A percentile compares a stretch with the other conserved stretches of the same genome.
These are phyloP conservation scores for Ceratina australensis DNA, from an alignment of 1,140 invertebrate genomes.

Conservation along the genomic window DNA sequence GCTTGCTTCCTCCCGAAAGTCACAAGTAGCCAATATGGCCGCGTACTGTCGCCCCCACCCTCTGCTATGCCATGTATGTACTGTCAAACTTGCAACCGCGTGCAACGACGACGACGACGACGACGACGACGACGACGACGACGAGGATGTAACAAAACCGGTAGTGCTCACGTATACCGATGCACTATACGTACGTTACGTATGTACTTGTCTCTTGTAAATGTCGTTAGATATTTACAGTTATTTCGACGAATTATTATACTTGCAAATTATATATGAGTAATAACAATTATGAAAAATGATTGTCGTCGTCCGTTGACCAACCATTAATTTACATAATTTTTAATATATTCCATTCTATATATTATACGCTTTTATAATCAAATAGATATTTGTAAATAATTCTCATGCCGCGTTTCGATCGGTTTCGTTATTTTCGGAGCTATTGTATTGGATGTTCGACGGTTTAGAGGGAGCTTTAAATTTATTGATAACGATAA, in stretches of 20 bases:
- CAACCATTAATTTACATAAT: conserved; percentile 11
- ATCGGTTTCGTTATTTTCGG: no score
- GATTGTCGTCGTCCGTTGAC: no score
- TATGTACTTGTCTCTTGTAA: conserved; percentile 3
- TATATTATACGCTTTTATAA: no score
- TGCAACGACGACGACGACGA: conserved; percentile 6
- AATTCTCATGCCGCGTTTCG: no score
- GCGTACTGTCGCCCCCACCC: conserved; percentile 52
- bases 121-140: no score
- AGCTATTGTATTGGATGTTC: no score
- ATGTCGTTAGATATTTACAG: not conserved
- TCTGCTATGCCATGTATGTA: not conserved
- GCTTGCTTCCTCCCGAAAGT: conserved; percentile 71
- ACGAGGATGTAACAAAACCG: conserved; percentile 4
- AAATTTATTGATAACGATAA: no score
- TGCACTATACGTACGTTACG: conserved; percentile 32
- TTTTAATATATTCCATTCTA: not conserved
- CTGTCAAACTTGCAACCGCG: conserved; percentile 48
- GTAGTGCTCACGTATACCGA: not conserved
- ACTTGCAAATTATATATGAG: no score
- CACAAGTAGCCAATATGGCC: conserved; percentile 78
- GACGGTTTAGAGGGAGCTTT: no score
- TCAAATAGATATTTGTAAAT: no score
- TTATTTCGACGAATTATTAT: no score
- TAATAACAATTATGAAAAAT: no score